phyloP scores from a whole-genome alignment of 2,888 invertebrate genomes.

The Oscheius sp. region DNA sequence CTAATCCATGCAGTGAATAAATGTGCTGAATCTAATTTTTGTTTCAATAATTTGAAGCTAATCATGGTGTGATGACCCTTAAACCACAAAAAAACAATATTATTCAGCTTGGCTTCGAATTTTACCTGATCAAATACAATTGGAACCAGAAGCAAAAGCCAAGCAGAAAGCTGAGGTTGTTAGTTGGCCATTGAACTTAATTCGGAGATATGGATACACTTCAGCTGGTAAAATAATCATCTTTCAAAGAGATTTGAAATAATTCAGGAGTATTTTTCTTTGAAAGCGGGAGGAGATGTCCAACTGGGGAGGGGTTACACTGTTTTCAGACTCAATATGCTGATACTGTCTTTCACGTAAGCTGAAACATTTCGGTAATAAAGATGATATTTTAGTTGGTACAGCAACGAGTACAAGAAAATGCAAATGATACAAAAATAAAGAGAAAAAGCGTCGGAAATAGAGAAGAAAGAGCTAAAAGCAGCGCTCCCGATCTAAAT shows the following conservation, averaged over 20 bases:
- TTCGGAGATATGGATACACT: slow-evolving; percentile 70
- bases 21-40: neutral
- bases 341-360: slow-evolving; percentile 68
- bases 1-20: too few species aligned
- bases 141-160: slow-evolving; percentile 38
- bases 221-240: slow-evolving; percentile 52
- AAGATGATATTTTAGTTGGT: slow-evolving; percentile 49
- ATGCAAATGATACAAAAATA: slow-evolving; percentile 41
- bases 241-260: slow-evolving; percentile 51
- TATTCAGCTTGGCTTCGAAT: slow-evolving; percentile 62
- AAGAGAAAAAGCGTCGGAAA: slow-evolving; percentile 26
- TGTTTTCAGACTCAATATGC: slow-evolving; percentile 70
- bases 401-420: slow-evolving; percentile 57
- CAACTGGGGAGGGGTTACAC: slow-evolving; percentile 70
- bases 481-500: slow-evolving; percentile 18
- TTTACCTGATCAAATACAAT: slow-evolving; percentile 19
- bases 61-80: too few species aligned
- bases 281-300: slow-evolving; percentile 68
- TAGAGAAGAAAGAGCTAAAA: slow-evolving; percentile 25
- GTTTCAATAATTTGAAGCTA: neutral
- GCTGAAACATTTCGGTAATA: neutral
- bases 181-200: slow-evolving; percentile 66
- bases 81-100: neutral
- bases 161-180: slow-evolving; percentile 56
- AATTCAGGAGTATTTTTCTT: slow-evolving; percentile 68